Evolutionary conservation across 2,888 invertebrate species (phyloP).

Genomic region (Folsomia candida): DNA sequence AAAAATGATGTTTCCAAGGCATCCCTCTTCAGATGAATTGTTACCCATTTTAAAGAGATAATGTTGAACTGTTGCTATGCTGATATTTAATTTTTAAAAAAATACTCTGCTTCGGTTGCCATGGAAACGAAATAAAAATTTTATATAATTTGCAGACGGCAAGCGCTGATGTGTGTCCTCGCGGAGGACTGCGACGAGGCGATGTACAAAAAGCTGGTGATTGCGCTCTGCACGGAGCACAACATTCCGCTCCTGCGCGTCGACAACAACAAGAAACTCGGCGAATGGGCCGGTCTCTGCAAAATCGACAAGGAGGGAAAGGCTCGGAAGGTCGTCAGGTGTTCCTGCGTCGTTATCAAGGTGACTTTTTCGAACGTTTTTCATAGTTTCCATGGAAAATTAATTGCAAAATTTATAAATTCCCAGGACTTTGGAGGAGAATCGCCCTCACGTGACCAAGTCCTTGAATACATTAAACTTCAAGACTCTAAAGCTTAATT

Average conservation of each 20-base stretch:
- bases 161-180: slow-evolving; percentile 92
- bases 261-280: slow-evolving; percentile 97
- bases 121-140: neutral
- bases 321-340: slow-evolving; percentile 96
- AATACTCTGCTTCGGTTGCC: neutral
- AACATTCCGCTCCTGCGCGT: slow-evolving; percentile 96
- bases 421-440: slow-evolving; percentile 95
- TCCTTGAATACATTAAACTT: slow-evolving; percentile 85
- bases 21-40: slow-evolving; percentile 47
- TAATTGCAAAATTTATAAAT: slow-evolving; percentile 38
- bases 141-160: slow-evolving; percentile 65
- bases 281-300: slow-evolving; percentile 99
- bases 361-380: slow-evolving; percentile 55
- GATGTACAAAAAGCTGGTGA: slow-evolving; percentile 93
- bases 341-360: slow-evolving; percentile 96
- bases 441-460: slow-evolving; percentile 88
- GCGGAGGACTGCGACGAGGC: slow-evolving; percentile 99
- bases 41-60: slow-evolving; percentile 42
- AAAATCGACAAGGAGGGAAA: slow-evolving; percentile 99
- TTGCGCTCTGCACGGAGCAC: slow-evolving; percentile 97
- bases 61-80: slow-evolving; percentile 28
- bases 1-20: slow-evolving; percentile 44
- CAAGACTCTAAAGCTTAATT: slow-evolving; percentile 29
- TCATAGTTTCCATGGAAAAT: neutral
- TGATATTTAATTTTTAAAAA: neutral